phyloP scores from a whole-genome alignment of 2,113 vertebrate genomes.

The Orycteropus afer region DNA sequence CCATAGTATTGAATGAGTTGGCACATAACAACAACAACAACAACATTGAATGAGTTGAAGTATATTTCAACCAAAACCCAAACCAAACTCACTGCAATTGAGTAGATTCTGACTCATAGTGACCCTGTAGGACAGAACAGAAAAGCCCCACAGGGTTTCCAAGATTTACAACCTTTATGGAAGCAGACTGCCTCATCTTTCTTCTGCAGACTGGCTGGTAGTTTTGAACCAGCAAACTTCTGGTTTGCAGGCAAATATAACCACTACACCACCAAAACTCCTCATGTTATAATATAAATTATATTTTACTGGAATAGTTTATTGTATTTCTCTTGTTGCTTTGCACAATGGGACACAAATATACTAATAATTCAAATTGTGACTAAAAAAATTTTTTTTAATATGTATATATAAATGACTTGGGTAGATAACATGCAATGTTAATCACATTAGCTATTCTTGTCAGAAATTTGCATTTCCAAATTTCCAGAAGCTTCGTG shows the following conservation, averaged over 20 bases:
- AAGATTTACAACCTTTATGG: no score
- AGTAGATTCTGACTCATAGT: no score
- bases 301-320: not conserved
- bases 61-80: not conserved
- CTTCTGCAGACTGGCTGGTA: no score
- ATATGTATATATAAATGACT: not conserved
- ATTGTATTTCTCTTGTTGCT: not conserved
- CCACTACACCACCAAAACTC: no score
- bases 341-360: not conserved
- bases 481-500: conserved; percentile 1
- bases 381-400: not conserved
- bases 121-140: no score
- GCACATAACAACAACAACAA: not conserved
- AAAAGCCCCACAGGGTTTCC: no score
- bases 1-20: not conserved
- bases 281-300: not conserved
- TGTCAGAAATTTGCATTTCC: not conserved
- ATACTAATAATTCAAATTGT: not conserved
- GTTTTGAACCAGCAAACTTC: no score
- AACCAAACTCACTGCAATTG: no score
- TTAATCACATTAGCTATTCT: not conserved
- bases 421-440: not conserved
- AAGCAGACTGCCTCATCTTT: no score
- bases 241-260: no score
- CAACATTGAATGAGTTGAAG: not conserved